Conservation (phyloP, 2,113 vertebrate genomes). For the Plectropomus leopardus region DNA sequence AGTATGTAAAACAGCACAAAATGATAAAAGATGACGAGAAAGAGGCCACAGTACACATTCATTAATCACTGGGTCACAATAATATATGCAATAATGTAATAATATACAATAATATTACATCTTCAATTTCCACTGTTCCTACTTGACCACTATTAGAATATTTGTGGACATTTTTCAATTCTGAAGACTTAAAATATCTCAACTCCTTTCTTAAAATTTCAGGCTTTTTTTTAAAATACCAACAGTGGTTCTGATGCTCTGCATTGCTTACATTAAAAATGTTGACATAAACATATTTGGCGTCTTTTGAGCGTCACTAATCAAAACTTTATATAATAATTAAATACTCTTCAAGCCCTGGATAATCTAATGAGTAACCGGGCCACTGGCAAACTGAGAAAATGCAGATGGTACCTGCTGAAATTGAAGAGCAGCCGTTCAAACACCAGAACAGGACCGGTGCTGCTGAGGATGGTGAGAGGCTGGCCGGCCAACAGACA, state of each 20-base stretch:
- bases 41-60: no score
- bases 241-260: background rate
- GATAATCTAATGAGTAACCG: rapidly evolving
- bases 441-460: conserved; percentile 97
- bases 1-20: no score
- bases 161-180: no score
- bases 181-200: background rate
- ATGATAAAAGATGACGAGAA: no score
- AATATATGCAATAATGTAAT: no score
- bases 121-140: no score
- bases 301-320: background rate
- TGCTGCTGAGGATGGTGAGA: conserved; percentile 97
- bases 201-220: background rate
- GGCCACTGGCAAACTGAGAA: background rate
- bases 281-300: background rate
- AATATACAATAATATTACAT: no score
- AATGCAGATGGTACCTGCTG: conserved; percentile 89
- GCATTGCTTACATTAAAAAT: background rate
- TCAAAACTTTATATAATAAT: background rate
- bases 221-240: no score
- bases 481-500: conserved; percentile 96
- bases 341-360: background rate
- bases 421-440: conserved; percentile 98
- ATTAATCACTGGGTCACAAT: no score
- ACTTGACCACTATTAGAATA: no score